Base-by-base conservation (phyloP, 2,888 invertebrate species). In the Cheiracanthium punctorium region DNA sequence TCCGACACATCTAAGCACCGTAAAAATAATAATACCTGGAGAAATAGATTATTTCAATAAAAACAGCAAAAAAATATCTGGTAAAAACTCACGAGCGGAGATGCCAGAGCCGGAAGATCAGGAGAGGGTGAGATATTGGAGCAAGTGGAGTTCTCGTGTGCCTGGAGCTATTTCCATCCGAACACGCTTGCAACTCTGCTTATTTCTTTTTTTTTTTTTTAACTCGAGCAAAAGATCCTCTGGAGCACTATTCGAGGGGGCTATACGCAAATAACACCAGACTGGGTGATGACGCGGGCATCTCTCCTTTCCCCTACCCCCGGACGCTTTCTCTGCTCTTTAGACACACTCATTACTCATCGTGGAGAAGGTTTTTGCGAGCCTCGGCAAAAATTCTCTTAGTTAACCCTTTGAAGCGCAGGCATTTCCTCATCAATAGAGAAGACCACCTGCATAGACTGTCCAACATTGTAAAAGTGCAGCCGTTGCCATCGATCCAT, bases 91-190 rank as follows among this genome's bases (percentile, higher is more conserved):
- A 69, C 32, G 33, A 33, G 73, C 71, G 10, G 20, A 32, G 77
- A 64, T 84, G 84, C 77, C 72, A 67, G 64, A 48, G 64, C 33
- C 37, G 48, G 72, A 64, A 58, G 67, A 84, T 77, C 72, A 77
- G 67, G 73, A 77, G 84, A 72, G 84, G 77, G 82, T 73, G 82
- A 70, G 72, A 72, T 52, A 43, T 43, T 37, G 32, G 75, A 64
- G 58, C 37, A 58, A 64, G 48, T 76, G 64, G 32, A 76, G 71
- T 77, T 64, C 37, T 33, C 52, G 65, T 72, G 77, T 43, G 52
- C 41, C 76, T n/a, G n/a, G n/a, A n/a, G 75, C 82, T 82, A 82
- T 82, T 82, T 82, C 82, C 24, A 82, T 75, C 82, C 80, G 48
- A 32, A 17, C 37, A 67, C 48, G 33, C 43, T 48, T 32, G 80